Evolutionary conservation across 2,888 invertebrate genomes (phyloP).

Genomic region (Drosophila testacea): DNA sequence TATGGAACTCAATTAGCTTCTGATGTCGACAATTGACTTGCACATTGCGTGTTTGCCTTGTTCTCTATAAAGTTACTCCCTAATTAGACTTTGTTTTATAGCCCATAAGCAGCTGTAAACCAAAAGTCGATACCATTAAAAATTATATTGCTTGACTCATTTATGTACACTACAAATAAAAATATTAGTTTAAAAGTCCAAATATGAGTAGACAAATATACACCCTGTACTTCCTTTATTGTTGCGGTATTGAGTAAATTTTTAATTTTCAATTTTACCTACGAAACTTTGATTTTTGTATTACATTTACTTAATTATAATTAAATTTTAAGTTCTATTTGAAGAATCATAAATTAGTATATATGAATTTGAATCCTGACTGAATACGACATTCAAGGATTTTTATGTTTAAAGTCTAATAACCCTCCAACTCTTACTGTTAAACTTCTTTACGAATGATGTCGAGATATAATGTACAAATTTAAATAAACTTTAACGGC

Average conservation of each 20-base stretch:
- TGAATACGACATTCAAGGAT: too few species aligned
- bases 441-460: neutral
- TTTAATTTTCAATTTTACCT: too few species aligned
- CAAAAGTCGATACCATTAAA: neutral
- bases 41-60: slow-evolving; percentile 7
- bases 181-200: neutral
- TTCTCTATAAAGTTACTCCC: neutral
- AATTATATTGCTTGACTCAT: neutral
- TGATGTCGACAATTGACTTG: slow-evolving; percentile 10
- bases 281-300: too few species aligned
- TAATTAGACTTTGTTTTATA: slow-evolving; percentile 15
- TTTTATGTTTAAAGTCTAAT: too few species aligned
- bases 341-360: too few species aligned
- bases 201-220: neutral
- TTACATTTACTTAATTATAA: too few species aligned
- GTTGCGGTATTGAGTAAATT: too few species aligned
- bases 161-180: neutral
- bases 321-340: too few species aligned
- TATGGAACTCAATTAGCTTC: slow-evolving; percentile 30
- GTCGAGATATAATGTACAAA: neutral
- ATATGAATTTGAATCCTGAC: too few species aligned
- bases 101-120: neutral
- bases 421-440: too few species aligned
- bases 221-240: neutral
- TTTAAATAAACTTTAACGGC: neutral